Evolutionary conservation across 2,797 vertebrate genomes (phyloP).

Genomic region (Onychomys arenicola): DNA sequence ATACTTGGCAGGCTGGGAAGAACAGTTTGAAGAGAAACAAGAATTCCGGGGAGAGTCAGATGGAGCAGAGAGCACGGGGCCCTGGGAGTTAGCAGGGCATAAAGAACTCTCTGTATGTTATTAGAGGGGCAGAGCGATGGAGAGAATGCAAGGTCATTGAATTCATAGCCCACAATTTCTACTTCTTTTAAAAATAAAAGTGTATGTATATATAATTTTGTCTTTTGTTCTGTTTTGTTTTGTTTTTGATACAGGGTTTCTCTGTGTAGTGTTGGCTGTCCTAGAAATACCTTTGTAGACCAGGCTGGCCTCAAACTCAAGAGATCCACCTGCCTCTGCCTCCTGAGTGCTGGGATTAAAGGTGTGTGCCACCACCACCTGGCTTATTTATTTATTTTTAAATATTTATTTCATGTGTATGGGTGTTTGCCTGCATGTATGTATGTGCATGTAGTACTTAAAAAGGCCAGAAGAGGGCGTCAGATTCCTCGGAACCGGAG

Average conservation of each 20-base stretch:
- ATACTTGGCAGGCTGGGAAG: background rate
- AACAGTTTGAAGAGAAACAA: conserved; percentile 43
- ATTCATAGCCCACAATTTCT: background rate
- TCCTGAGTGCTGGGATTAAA: background rate
- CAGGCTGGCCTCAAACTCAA: background rate
- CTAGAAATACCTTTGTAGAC: background rate
- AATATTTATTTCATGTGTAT: background rate
- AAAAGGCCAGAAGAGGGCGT: background rate
- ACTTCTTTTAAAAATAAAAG: background rate
- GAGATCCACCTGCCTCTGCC: background rate
- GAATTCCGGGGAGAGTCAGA: background rate
- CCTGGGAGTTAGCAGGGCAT: background rate
- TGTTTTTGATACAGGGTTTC: background rate
- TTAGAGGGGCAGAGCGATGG: background rate
- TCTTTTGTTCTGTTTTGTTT: background rate
- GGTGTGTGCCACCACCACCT: background rate
- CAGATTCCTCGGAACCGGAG: background rate
- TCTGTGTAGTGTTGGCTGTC: background rate
- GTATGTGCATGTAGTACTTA: background rate
- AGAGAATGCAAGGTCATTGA: background rate
- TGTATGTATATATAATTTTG: too few relatives aligned
- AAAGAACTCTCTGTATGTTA: background rate
- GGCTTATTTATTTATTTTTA: background rate
- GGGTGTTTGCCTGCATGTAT: background rate
- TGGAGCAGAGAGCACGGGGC: background rate